Evolutionary conservation across 2,113 vertebrate genomes (phyloP), one percentile per base, ranked within the genome.

Genomic region (Oreochromis spilurus): DNA sequence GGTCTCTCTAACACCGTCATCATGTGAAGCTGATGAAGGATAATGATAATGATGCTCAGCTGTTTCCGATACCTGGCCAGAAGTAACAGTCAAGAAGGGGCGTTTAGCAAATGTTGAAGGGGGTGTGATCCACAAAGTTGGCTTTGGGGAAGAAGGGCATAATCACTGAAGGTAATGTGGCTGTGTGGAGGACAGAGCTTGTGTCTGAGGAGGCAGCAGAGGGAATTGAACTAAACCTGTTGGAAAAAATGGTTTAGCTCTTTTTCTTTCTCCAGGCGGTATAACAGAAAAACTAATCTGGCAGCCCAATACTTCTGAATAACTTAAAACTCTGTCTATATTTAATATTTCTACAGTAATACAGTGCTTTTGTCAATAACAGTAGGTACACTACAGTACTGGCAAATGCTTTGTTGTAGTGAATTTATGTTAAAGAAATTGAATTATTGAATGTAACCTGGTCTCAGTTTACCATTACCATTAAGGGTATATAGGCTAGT

Each of bases 401-500:
- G 2, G 26, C 21, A 48, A 72, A 72, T 0, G 14, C 14, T 29
- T 67, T 48, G 67, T 29, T 72, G 40, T 17, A 72, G 14, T 2
- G 9, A 26, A 45, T 17, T 26, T 72, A 72, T 45, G 12, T 43
- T 70, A 45, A 72, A 72, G 3, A 26, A 45, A 72, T 45, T 0
- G 6, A 75, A 48, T 75, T 75, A 19, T 75, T 75, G 8, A 29
- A 17, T 29, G 14, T 29, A 19, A 5, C 70, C 14, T 19, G 24
- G 70, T 48, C 14, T 75, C 14, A 29, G 45, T 75, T 48, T 48
- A 29, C 24, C 14, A 45, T 45, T 11, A 17, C 21, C 0, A 16
- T 48, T 4, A 75, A 7, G 40, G 21, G 9, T 48, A 2, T 48
- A 11, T 11, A 7, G 0, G 14, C 14, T 10, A 6, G 40, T 48